phyloP scores from a whole-genome alignment of 2,888 invertebrate genomes.

The Anoplius nigerrimus region DNA sequence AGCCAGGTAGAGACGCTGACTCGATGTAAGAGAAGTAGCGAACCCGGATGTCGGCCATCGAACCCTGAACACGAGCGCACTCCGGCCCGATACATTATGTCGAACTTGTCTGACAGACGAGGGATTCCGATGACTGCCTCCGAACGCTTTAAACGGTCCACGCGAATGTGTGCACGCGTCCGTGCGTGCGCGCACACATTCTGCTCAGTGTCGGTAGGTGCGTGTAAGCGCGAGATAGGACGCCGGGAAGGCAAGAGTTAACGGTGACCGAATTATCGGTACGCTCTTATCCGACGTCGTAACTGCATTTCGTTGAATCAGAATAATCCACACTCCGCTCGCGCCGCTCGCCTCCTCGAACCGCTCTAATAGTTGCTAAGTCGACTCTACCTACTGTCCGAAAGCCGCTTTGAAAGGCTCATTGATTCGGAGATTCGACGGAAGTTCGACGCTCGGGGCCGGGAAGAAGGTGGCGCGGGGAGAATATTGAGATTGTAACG shows the following conservation, averaged over 20 bases:
- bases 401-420: too few relatives aligned
- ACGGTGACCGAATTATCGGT: conserved; percentile 38
- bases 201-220: too few relatives aligned
- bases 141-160: too few relatives aligned
- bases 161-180: background rate
- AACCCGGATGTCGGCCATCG: conserved; percentile 34
- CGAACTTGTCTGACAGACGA: conserved; percentile 20
- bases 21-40: conserved; percentile 1
- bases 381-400: too few relatives aligned
- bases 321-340: background rate
- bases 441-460: too few relatives aligned
- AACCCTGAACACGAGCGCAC: conserved; percentile 41
- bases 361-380: too few relatives aligned
- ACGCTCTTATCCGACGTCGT: conserved; percentile 21
- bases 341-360: too few relatives aligned
- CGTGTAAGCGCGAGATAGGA: conserved; percentile 33
- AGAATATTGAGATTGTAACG: too few relatives aligned
- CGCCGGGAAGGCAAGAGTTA: conserved; percentile 29
- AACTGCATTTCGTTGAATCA: conserved; percentile 30
- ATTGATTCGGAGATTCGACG: too few relatives aligned
- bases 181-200: conserved; percentile 29
- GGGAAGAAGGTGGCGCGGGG: too few relatives aligned
- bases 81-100: conserved; percentile 38
- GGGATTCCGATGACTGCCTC: background rate
- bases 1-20: background rate